Evolutionary conservation across 2,797 vertebrate species (phyloP).

Genomic region (Xenopus petersii): DNA sequence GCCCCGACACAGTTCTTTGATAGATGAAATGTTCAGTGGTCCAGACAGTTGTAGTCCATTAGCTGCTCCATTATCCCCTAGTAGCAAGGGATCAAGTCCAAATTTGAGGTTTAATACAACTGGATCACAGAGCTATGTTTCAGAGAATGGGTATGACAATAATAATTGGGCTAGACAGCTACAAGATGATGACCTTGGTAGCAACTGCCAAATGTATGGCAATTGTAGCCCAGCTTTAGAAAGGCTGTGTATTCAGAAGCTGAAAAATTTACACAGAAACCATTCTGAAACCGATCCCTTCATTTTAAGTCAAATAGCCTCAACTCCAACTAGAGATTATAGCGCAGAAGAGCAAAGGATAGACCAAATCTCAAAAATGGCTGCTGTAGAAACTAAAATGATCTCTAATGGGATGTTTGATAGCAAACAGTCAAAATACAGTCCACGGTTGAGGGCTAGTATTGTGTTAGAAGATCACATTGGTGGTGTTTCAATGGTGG

Average conservation of each 20-base stretch:
- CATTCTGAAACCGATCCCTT: slow-evolving; percentile 77
- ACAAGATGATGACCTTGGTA: slow-evolving; percentile 55
- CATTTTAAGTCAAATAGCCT: slow-evolving; percentile 72
- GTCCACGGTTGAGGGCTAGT: slow-evolving; percentile 54
- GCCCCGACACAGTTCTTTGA: slow-evolving; percentile 70
- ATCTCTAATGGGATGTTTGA: slow-evolving; percentile 75
- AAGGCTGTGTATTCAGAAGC: slow-evolving; percentile 61
- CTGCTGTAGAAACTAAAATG: slow-evolving; percentile 70
- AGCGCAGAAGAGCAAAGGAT: slow-evolving; percentile 61
- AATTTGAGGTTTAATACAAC: slow-evolving; percentile 65
- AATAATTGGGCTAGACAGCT: slow-evolving; percentile 46
- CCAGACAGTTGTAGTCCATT: slow-evolving; percentile 65
- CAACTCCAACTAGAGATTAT: slow-evolving; percentile 53
- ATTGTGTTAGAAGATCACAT: slow-evolving; percentile 55
- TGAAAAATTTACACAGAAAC: slow-evolving; percentile 58
- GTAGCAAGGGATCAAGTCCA: slow-evolving; percentile 71
- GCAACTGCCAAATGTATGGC: slow-evolving; percentile 53
- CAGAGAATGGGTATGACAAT: slow-evolving; percentile 74
- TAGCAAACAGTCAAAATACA: slow-evolving; percentile 62
- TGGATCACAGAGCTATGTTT: slow-evolving; percentile 65
- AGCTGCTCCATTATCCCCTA: slow-evolving; percentile 61
- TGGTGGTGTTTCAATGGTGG: slow-evolving; percentile 74
- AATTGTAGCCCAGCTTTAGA: slow-evolving; percentile 66
- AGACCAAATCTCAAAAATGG: slow-evolving; percentile 58
- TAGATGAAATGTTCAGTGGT: slow-evolving; percentile 67